Percentiles rank a stretch among this genome's conserved stretches.
Conservation (phyloP, 2,113 vertebrate species). For the Percopsis transmontana region DNA sequence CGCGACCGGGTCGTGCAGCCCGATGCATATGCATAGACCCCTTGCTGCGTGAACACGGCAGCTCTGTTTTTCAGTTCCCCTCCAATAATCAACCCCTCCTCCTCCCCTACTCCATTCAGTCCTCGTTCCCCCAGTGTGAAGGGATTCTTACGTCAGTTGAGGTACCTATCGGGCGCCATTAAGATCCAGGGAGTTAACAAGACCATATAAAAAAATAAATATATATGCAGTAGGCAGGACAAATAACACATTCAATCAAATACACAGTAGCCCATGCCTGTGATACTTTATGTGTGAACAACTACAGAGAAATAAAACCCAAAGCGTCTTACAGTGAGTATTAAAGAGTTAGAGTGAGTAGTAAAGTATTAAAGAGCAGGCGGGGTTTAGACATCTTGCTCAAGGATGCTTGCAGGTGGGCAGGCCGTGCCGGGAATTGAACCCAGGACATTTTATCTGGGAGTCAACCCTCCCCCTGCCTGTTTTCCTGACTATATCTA, state of each 20-base stretch:
- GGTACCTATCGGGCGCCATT: constrained; percentile 32
- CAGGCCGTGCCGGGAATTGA: no score
- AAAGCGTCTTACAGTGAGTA: no score
- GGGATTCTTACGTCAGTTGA: constrained; percentile 29
- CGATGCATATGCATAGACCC: not conserved
- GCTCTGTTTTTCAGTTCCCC: not conserved
- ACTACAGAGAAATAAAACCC: no score
- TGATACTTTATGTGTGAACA: no score
- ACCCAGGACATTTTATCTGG: no score
- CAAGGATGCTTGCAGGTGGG: no score
- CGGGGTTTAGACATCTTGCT: no score
- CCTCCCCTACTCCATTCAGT: constrained; percentile 9
- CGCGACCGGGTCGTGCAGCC: not conserved
- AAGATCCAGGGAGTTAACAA: constrained; percentile 30
- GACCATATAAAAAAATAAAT: not conserved
- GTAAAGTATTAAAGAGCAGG: no score
- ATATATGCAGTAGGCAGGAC: not conserved
- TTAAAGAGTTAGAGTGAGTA: no score
- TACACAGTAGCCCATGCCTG: not conserved
- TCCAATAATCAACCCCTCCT: constrained; percentile 5
- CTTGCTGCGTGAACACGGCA: not conserved
- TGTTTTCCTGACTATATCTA: no score
- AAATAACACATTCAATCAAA: not conserved
- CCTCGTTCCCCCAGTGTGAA: constrained; percentile 20
- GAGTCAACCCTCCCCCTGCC: no score